Conservation (phyloP, 1,140 invertebrate species). For the Aphis craccivora region DNA sequence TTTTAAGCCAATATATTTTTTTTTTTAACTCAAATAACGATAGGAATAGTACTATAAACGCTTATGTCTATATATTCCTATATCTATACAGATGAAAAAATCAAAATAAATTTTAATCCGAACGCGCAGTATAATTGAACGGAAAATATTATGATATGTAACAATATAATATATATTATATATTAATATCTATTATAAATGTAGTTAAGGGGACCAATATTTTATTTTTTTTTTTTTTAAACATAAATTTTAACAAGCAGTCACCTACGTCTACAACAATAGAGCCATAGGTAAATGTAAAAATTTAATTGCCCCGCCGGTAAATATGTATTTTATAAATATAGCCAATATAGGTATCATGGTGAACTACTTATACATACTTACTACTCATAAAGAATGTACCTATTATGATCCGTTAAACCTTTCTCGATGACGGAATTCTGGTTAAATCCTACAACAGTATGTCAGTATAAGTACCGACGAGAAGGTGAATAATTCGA, state of each 20-base stretch:
- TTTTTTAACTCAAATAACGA: no score
- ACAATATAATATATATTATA: not conserved
- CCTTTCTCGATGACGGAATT: not conserved
- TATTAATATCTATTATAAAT: not conserved
- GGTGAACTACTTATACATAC: not conserved
- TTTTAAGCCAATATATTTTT: not conserved
- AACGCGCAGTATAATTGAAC: no score
- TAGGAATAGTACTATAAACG: no score
- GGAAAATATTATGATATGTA: not conserved
- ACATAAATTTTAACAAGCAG: not conserved
- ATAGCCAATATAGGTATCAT: not conserved
- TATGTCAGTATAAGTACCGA: not conserved
- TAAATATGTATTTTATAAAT: not conserved
- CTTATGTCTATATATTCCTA: no score
- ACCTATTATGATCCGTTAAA: constrained; percentile 1
- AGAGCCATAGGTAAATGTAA: not conserved
- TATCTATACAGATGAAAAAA: not conserved
- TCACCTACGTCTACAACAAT: not conserved
- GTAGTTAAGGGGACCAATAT: not conserved
- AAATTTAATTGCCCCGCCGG: not conserved
- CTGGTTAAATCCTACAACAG: not conserved
- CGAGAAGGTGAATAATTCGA: not conserved
- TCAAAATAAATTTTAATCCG: not conserved
- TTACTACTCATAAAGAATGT: not conserved
- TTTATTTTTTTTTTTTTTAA: not conserved